phyloP scores from a whole-genome alignment of 2,113 vertebrate species.

The Periophthalmodon schlosseri region DNA sequence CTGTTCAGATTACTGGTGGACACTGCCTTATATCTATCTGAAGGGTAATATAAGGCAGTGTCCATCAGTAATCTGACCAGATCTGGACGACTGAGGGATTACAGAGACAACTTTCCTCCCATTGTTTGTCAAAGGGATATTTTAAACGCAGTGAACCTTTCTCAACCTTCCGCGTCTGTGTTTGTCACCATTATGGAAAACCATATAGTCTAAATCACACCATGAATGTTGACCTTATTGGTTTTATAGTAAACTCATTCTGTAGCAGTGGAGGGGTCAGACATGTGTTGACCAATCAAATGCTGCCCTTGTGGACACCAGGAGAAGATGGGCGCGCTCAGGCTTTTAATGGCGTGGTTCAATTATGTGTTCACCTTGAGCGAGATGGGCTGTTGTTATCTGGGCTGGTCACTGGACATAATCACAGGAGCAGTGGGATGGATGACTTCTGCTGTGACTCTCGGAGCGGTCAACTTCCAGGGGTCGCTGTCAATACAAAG shows the following conservation, averaged over 20 bases:
- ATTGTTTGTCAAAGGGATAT: background rate
- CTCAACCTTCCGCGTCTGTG: background rate
- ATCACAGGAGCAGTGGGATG: conserved; percentile 49
- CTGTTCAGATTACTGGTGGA: too few species aligned
- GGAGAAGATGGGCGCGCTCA: conserved; percentile 38
- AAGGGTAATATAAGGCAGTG: too few species aligned
- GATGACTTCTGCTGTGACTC: conserved; percentile 30
- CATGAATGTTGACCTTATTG: background rate
- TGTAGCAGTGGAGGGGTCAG: background rate
- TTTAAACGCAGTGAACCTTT: background rate
- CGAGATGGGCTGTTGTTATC: conserved; percentile 53
- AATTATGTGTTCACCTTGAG: conserved; percentile 62
- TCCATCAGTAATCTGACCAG: too few species aligned
- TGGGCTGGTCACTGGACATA: conserved; percentile 43
- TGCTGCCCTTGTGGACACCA: background rate
- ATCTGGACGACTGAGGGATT: too few species aligned
- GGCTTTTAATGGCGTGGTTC: conserved; percentile 45
- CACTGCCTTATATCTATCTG: too few species aligned
- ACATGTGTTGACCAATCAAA: conserved; percentile 4
- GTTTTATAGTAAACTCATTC: background rate
- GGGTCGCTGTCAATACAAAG: conserved; percentile 10
- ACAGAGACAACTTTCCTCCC: too few species aligned
- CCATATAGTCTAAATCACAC: background rate
- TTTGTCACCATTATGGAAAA: background rate
- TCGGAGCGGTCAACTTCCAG: conserved; percentile 17